These are phyloP conservation scores for Poeciliopsis occidentalis DNA, from an alignment of 2,113 vertebrate genomes.

Conservation along the genomic window DNA sequence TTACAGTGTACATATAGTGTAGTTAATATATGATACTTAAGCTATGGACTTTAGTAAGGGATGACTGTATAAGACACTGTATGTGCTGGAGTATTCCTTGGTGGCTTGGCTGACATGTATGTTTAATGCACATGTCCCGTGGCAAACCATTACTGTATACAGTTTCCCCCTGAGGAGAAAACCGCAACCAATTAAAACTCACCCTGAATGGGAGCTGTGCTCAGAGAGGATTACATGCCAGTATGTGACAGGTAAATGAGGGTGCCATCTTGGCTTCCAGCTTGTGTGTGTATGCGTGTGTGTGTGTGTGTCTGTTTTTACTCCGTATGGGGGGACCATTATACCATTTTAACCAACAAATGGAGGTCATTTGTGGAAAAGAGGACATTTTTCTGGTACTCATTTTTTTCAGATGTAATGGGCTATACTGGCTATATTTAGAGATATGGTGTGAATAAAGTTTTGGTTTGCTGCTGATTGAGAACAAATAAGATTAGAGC, in stretches of 20 bases:
- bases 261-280: conserved; percentile 21
- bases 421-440: no score
- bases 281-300: neutral
- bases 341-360: no score
- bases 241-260: conserved; percentile 48
- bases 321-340: no score
- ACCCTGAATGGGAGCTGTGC: conserved; percentile 29
- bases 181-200: conserved; percentile 66
- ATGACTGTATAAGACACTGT: conserved; percentile 1
- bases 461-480: conserved; percentile 21
- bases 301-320: no score
- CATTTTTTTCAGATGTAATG: no score
- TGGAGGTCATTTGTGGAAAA: no score
- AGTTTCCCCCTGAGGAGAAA: conserved; percentile 41
- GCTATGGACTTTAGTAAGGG: conserved; percentile 8
- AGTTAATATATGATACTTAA: conserved; percentile 24
- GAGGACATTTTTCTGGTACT: no score
- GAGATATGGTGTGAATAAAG: no score
- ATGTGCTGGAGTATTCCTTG: conserved; percentile 19
- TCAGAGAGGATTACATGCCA: conserved; percentile 14
- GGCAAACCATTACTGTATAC: conserved; percentile 54
- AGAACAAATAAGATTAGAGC: neutral
- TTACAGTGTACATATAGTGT: conserved; percentile 14
- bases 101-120: conserved; percentile 29
- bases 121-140: conserved; percentile 59